A percentile compares a stretch with the other conserved stretches of the same genome.
These are phyloP conservation scores for Orchestia grillus DNA, from an alignment of 1,140 invertebrate species.

Conservation along the genomic window DNA sequence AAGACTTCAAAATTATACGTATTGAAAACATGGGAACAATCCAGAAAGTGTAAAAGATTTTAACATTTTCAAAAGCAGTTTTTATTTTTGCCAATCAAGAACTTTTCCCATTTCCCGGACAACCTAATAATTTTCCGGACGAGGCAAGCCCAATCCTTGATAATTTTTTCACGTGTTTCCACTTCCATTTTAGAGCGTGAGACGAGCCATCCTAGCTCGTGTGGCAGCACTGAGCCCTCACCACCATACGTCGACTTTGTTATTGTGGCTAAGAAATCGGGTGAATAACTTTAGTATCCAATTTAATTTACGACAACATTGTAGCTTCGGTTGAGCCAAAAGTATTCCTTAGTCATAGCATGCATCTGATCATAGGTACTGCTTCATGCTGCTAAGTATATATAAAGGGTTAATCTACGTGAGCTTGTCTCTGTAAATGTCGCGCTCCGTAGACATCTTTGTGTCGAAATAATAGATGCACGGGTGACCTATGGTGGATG, in stretches of 20 bases:
- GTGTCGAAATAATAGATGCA: too few relatives aligned
- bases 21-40: too few relatives aligned
- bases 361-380: background rate
- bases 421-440: too few relatives aligned
- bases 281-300: background rate
- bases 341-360: background rate
- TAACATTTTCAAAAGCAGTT: too few relatives aligned
- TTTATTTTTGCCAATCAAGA: too few relatives aligned
- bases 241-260: background rate
- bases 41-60: too few relatives aligned
- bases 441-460: too few relatives aligned
- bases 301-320: background rate
- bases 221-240: background rate
- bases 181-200: background rate
- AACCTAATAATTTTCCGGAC: too few relatives aligned
- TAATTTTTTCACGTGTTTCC: background rate
- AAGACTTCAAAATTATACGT: too few relatives aligned
- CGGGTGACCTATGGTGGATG: too few relatives aligned
- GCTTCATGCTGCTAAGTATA: background rate
- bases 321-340: background rate
- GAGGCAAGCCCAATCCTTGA: background rate
- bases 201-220: background rate
- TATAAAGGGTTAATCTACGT: background rate
- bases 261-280: background rate
- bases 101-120: too few relatives aligned